phyloP scores from a whole-genome alignment of 2,888 invertebrate genomes.

The Oconnorella tubifera region DNA sequence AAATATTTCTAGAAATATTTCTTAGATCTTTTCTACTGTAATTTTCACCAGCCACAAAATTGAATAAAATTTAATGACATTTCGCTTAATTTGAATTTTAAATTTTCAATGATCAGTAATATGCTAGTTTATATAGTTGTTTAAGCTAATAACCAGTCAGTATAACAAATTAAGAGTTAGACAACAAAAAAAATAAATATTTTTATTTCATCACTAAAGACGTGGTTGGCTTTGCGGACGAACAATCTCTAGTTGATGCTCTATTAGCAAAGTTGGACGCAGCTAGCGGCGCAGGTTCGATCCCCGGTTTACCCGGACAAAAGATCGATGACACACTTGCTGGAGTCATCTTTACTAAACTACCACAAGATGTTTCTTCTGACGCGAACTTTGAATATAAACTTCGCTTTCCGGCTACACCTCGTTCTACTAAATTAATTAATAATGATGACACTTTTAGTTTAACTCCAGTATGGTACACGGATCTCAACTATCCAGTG shows the following conservation, averaged over 20 bases:
- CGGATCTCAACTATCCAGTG: slow-evolving; percentile 66
- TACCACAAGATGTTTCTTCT: neutral
- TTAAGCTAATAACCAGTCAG: too few species aligned
- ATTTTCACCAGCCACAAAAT: too few species aligned
- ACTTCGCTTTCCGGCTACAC: neutral
- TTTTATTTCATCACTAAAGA: too few species aligned
- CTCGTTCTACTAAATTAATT: neutral
- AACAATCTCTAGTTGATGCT: neutral
- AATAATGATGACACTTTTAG: neutral
- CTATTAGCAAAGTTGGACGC: neutral
- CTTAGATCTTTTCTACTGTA: too few species aligned
- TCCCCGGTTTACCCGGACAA: neutral
- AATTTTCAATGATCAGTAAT: too few species aligned
- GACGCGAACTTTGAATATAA: slow-evolving; percentile 5
- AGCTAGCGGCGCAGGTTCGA: neutral
- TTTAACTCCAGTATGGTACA: slow-evolving; percentile 62
- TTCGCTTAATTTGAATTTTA: too few species aligned
- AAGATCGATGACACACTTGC: neutral
- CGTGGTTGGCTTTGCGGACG: neutral
- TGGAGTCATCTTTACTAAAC: neutral
- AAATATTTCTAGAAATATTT: too few species aligned
- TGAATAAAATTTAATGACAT: too few species aligned
- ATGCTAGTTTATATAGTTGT: too few species aligned
- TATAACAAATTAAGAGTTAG: too few species aligned
- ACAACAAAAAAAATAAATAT: too few species aligned